A percentile compares a stretch with the other conserved stretches of the same genome.
Conservation (phyloP, 1,140 invertebrate genomes). For the Ceratitis capitata region DNA sequence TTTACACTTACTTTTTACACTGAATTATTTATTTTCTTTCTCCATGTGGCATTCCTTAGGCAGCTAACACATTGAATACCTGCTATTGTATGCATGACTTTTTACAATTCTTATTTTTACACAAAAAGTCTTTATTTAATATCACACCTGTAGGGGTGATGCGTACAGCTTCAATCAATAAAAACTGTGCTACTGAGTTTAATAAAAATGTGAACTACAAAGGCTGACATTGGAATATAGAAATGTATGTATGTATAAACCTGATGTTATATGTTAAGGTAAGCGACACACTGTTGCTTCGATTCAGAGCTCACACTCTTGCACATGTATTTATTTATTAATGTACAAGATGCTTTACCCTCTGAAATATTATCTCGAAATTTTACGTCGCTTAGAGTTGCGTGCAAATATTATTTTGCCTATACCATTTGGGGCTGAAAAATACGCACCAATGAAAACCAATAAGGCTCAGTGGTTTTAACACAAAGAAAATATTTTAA, state of each 20-base stretch:
- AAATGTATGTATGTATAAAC: too few relatives aligned
- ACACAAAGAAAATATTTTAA: slow-evolving; percentile 29
- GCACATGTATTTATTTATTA: background rate
- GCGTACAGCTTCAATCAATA: background rate
- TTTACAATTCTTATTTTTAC: too few relatives aligned
- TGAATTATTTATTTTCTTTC: too few relatives aligned
- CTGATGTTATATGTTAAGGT: background rate
- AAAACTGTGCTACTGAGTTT: background rate
- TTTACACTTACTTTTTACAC: too few relatives aligned
- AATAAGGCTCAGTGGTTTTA: background rate
- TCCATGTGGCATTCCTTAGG: too few relatives aligned
- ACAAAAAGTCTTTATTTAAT: too few relatives aligned
- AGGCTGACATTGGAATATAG: too few relatives aligned
- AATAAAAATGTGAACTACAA: too few relatives aligned
- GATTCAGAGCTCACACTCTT: background rate
- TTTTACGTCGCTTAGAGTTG: background rate
- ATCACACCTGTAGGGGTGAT: background rate
- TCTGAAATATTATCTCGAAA: background rate
- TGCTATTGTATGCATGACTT: too few relatives aligned
- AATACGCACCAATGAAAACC: background rate
- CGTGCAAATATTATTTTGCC: background rate
- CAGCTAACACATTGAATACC: too few relatives aligned
- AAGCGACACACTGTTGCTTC: background rate
- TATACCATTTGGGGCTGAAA: background rate
- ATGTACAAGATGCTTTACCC: background rate